Evolutionary conservation across 2,797 vertebrate species (phyloP).

Genomic region (Myiotriccus ornatus): DNA sequence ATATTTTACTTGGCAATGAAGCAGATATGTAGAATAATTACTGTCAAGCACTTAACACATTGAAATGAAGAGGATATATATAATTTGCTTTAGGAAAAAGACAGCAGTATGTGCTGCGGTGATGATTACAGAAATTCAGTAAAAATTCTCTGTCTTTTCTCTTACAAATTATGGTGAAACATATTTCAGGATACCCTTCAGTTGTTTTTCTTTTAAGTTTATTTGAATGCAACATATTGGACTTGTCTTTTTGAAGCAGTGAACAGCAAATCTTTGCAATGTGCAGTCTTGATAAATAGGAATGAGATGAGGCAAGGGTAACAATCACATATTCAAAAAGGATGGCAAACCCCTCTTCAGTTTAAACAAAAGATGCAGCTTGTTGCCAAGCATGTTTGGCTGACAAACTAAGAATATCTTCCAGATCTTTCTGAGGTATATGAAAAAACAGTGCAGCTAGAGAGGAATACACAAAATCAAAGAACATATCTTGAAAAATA

Average conservation of each 20-base stretch:
- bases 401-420: background rate
- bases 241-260: background rate
- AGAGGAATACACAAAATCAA: background rate
- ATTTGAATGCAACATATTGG: background rate
- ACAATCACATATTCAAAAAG: background rate
- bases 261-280: background rate
- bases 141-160: background rate
- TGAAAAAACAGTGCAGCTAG: background rate
- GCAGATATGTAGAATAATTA: slow-evolving; percentile 20
- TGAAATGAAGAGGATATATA: background rate
- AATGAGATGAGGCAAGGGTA: background rate
- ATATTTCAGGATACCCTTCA: background rate
- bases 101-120: background rate
- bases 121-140: background rate
- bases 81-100: background rate
- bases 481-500: background rate
- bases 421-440: background rate
- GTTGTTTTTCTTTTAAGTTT: background rate
- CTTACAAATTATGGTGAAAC: background rate
- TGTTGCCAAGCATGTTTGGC: background rate
- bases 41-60: slow-evolving; percentile 12
- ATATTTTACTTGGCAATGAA: slow-evolving; percentile 40
- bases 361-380: background rate
- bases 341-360: background rate
- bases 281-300: background rate